These are phyloP conservation scores for Motacilla alba DNA, from an alignment of 2,113 vertebrate genomes.

Conservation along the genomic window DNA sequence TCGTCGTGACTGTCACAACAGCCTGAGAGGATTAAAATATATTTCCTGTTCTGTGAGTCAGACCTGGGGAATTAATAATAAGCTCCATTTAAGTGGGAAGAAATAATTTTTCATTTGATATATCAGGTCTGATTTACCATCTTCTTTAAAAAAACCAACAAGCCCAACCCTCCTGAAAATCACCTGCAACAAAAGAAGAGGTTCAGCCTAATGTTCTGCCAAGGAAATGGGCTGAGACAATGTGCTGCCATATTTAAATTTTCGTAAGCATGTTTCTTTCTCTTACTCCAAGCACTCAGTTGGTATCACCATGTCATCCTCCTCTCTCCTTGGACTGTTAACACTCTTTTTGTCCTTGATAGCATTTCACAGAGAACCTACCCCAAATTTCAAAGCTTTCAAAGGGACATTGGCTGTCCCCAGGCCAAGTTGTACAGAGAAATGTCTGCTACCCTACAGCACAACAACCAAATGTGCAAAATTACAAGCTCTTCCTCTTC, in stretches of 20 bases:
- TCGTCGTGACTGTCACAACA: background rate
- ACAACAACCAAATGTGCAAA: background rate
- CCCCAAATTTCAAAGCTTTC: background rate
- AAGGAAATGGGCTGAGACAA: background rate
- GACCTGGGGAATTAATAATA: slow-evolving; percentile 1
- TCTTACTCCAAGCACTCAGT: background rate
- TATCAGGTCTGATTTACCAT: background rate
- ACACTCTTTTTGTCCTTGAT: background rate
- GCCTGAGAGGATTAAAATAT: background rate
- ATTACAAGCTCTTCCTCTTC: background rate
- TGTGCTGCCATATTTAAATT: background rate
- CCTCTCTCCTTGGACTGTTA: background rate
- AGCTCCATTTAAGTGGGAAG: background rate
- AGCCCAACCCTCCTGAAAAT: background rate
- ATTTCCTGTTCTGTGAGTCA: background rate
- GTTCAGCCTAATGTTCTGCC: background rate
- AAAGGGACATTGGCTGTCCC: background rate
- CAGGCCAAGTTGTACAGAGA: background rate
- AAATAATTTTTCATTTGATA: background rate
- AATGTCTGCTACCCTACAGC: background rate
- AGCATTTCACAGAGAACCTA: background rate
- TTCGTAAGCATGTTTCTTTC: background rate
- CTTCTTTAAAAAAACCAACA: background rate
- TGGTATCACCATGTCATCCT: background rate
- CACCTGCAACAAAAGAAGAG: background rate